Conservation (phyloP, 64 coral and sea anemone genomes). For the Stichodactyla helianthus region DNA sequence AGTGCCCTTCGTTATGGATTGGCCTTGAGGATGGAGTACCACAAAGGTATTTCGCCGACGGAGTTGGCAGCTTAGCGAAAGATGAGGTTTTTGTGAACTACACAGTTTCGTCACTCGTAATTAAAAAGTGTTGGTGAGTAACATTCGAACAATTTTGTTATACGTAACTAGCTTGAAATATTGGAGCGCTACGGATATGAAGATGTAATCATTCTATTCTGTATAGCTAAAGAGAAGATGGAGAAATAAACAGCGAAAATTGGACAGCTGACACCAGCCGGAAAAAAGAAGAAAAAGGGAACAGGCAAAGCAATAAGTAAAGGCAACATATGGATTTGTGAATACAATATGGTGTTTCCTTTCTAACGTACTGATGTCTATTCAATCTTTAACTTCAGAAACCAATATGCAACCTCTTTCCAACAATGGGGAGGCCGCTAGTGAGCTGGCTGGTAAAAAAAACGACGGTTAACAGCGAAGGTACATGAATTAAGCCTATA, state of each 20-base stretch:
- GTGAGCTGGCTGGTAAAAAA: neutral
- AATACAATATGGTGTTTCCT: neutral
- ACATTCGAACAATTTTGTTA: neutral
- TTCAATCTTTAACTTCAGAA: constrained; percentile 1
- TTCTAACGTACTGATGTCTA: too few species aligned
- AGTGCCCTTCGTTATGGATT: constrained; percentile 8
- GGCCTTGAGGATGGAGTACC: neutral
- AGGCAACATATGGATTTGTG: neutral
- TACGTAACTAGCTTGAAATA: too few species aligned
- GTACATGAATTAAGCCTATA: neutral
- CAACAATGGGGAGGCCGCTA: neutral
- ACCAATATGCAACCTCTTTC: neutral
- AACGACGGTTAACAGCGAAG: neutral
- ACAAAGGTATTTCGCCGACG: neutral
- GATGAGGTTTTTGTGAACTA: constrained; percentile 10
- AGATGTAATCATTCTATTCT: neutral
- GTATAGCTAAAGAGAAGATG: constrained; percentile 11
- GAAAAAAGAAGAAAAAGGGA: neutral
- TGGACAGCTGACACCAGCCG: neutral
- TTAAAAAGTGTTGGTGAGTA: constrained; percentile 2
- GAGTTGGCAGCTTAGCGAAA: neutral
- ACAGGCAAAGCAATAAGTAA: constrained; percentile 1
- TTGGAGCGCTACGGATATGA: too few species aligned
- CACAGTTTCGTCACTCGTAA: neutral
- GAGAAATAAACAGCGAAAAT: neutral